Percentiles rank a stretch among this genome's conserved stretches.
Evolutionary conservation across 2,888 invertebrate genomes (phyloP).

Genomic region (Ennomos erosarius): DNA sequence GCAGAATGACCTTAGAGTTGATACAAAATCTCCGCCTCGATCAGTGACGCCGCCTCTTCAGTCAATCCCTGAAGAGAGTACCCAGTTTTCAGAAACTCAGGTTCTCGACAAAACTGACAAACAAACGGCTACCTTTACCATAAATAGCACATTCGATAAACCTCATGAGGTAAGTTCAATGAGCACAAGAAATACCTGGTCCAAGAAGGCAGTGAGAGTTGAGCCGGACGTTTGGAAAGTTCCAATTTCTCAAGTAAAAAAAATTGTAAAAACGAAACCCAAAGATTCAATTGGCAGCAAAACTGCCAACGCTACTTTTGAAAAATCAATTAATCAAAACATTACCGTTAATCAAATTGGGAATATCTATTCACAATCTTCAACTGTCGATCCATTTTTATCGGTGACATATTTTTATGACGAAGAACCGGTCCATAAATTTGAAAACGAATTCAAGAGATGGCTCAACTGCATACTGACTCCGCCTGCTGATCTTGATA

Average conservation of each 20-base stretch:
- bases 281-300: conserved; percentile 54
- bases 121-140: conserved; percentile 69
- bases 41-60: conserved; percentile 74
- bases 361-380: conserved; percentile 77
- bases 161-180: conserved; percentile 47
- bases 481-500: conserved; percentile 89
- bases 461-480: conserved; percentile 92
- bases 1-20: conserved; percentile 61
- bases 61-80: conserved; percentile 81
- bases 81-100: conserved; percentile 66
- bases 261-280: conserved; percentile 55
- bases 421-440: conserved; percentile 87
- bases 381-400: conserved; percentile 88
- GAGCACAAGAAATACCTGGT: conserved; percentile 65
- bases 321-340: conserved; percentile 72
- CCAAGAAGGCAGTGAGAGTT: conserved; percentile 68
- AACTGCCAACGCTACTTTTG: conserved; percentile 56
- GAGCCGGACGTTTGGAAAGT: conserved; percentile 74
- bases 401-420: conserved; percentile 88
- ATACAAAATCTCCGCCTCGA: conserved; percentile 67
- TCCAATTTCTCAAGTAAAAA: conserved; percentile 59
- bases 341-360: conserved; percentile 67
- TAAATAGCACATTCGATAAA: conserved; percentile 76
- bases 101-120: conserved; percentile 62
- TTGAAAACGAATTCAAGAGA: conserved; percentile 89